Evolutionary conservation across 1,140 invertebrate species (phyloP), one percentile per base, ranked within the genome.

Genomic region (Pachyrhynchus sulphureomaculatus): DNA sequence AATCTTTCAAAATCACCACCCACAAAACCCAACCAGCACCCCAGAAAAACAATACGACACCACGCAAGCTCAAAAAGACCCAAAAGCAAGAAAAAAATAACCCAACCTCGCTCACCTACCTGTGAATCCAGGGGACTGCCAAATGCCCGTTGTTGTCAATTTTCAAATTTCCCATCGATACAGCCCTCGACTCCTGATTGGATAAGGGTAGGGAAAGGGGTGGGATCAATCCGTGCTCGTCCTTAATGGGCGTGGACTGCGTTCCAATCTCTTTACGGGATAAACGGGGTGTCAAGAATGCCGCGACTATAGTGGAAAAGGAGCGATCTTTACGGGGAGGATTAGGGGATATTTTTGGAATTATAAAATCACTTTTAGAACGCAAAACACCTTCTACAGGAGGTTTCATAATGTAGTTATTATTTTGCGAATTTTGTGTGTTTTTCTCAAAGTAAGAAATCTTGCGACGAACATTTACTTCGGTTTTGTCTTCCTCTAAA

Each of bases 301-400:
- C 70, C 21, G 68, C 65, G 4, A 76, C 52, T 21, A 66, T 68
- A 39, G 74, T 67, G n/a, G 74, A 68, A 8, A 64, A 59, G 9
- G 61, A 48, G 13, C 59, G 48, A 20, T 68, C 57, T 26, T 48
- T 21, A 18, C 54, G 37, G n/a, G 61, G 26, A 26, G 48, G 45
- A 15, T 55, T 10, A 6, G 49, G 48, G 8, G 56, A 60, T 18
- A 68, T 53, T 37, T 67, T 55, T 0, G 72, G 71, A n/a, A 76
- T 75, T 51, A 71, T 66, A 53, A 71, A 74, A 21, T 75, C 73
- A 56, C 72, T 74, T 61, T 72, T 73, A 0, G 73, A 75, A n/a
- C 69, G 53, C 23, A 74, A 32, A n/a, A 75, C 71, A 4, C 64
- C 72, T 21, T 68, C 57, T 10, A 48, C 32, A 1, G 44, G 32